phyloP scores from a whole-genome alignment of 1,140 invertebrate species.

The Drosophila setifemur region DNA sequence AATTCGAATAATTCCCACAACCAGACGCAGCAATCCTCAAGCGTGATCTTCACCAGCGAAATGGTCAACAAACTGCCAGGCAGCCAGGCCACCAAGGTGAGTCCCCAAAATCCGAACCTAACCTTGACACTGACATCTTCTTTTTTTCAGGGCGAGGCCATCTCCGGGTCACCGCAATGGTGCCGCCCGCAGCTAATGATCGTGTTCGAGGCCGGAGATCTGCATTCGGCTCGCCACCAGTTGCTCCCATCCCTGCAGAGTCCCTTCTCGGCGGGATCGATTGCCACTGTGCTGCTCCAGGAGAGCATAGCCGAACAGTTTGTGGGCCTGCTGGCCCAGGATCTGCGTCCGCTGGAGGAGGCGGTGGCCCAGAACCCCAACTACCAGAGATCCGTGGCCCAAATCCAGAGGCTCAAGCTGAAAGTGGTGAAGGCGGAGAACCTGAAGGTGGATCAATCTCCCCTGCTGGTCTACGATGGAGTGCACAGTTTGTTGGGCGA shows the following conservation, averaged over 20 bases:
- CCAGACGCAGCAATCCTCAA: not conserved
- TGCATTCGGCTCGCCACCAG: constrained; percentile 60
- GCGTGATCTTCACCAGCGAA: constrained; percentile 19
- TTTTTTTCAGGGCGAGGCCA: not conserved
- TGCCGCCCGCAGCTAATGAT: constrained; percentile 41
- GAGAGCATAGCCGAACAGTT: constrained; percentile 59
- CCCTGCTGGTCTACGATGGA: constrained; percentile 59
- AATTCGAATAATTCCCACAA: constrained; percentile 1
- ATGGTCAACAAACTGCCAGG: constrained; percentile 50
- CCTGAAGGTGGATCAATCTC: constrained; percentile 38
- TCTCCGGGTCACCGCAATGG: constrained; percentile 3
- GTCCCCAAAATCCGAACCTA: constrained; percentile 3
- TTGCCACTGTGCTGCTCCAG: constrained; percentile 63
- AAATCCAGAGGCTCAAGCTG: constrained; percentile 50
- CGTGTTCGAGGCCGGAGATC: constrained; percentile 57
- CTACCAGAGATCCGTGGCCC: constrained; percentile 26
- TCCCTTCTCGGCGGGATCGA: constrained; percentile 38
- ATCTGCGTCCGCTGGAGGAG: constrained; percentile 23
- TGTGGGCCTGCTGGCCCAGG: constrained; percentile 19
- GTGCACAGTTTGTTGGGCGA: constrained; percentile 61
- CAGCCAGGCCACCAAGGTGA: constrained; percentile 7
- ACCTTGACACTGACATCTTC: too few relatives aligned
- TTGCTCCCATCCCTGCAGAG: constrained; percentile 53
- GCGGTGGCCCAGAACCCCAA: constrained; percentile 29
- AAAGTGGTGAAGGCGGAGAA: constrained; percentile 36